Base-by-base conservation (phyloP, 2,113 vertebrate genomes). In the Arenaria interpres region DNA sequence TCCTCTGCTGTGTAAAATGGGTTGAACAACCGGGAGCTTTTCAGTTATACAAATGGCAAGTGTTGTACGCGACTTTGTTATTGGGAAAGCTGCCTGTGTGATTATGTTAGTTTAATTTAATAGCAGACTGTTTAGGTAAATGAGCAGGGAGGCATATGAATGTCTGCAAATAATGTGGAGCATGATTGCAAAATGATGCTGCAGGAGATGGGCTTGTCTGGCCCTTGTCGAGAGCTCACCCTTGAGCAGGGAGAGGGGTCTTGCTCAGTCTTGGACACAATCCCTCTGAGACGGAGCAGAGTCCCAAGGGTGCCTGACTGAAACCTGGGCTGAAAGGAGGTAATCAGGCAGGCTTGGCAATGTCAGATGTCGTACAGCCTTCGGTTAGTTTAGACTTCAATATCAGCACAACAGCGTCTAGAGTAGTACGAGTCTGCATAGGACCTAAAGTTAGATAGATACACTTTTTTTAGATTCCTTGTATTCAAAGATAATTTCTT, bases 101-200 rank as follows among this genome's bases (percentile, higher is more conserved):
- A 94, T 88, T 85, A 76, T 82, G 94, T 75, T 73, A 35, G 88
- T 84, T 87, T 92, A 86, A 92, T 96, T 93, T 95, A 86, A 96
- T 92, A 87, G 95, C 73, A 90, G 92, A 37, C 85, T 89, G 77
- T 90, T 95, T 81, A 94, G 85, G 84, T 93, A 92, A 96, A 94
- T 81, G 96, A 95, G 66, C 72, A 88, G 92, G 95, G 90, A 96
- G 90, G 88, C 45, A 20, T 62, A 59, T 32, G 68, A 93, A 48
- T 18, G 63, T 62, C 72, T 96, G 68, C 72, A 90, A 63, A 89
- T 92, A 89, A 92, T 51, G 73, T 32, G 57, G 60, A 71, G 23
- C 60, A 4, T 48, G 95, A 76, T 60, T 89, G 62, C 76, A 89
- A 48, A 85, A 41, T n/a, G 84, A 78, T 79, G 68, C 73, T 84